Evolutionary conservation across 2,797 vertebrate species (phyloP).

Genomic region (Tauraco hartlaubi): DNA sequence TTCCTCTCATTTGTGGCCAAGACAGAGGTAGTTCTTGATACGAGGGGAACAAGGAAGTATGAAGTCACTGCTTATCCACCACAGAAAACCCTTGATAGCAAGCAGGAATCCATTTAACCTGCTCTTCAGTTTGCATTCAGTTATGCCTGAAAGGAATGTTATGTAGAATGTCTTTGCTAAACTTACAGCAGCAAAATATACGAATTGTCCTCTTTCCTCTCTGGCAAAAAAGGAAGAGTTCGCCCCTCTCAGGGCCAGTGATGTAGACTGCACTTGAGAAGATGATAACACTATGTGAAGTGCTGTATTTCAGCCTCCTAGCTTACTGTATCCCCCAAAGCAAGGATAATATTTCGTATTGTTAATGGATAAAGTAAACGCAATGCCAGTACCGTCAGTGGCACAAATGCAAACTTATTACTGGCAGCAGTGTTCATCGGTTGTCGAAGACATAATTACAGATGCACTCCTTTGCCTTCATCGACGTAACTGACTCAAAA

Average conservation of each 20-base stretch:
- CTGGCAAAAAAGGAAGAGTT: neutral
- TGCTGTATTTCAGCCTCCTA: neutral
- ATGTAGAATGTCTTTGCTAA: neutral
- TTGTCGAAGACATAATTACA: neutral
- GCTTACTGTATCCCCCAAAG: neutral
- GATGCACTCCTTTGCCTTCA: neutral
- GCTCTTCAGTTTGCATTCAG: neutral
- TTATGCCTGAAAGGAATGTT: neutral
- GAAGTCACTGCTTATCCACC: neutral
- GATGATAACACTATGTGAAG: neutral
- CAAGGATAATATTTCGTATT: neutral
- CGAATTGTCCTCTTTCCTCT: neutral
- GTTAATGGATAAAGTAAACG: neutral
- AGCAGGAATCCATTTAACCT: neutral
- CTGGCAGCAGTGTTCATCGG: neutral
- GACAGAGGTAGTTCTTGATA: neutral
- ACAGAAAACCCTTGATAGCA: neutral
- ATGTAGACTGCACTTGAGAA: neutral
- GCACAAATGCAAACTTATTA: neutral
- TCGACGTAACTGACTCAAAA: neutral
- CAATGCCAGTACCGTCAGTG: neutral
- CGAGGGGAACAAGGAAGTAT: neutral
- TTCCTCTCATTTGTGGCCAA: neutral
- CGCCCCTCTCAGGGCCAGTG: rapidly evolving
- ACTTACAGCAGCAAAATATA: neutral